Percentiles rank a stretch among this genome's conserved stretches.
Evolutionary conservation across 2,888 invertebrate genomes (phyloP).

Genomic region (Clunio marinus): DNA sequence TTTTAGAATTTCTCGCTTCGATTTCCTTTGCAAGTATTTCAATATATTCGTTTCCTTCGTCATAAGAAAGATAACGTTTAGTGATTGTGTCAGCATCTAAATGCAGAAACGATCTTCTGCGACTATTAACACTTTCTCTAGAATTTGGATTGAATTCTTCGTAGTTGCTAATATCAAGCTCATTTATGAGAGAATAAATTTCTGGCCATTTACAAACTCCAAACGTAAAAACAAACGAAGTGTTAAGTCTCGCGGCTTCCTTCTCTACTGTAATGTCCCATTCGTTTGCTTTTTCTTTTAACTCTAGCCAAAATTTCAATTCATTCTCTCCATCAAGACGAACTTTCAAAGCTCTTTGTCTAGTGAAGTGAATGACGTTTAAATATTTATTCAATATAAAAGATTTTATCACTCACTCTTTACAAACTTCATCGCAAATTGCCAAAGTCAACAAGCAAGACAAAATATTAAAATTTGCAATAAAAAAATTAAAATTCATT

Average conservation of each 20-base stretch:
- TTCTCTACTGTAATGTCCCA: not conserved
- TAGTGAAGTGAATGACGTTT: too few species aligned
- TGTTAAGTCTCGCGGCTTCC: not conserved
- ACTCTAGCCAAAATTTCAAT: not conserved
- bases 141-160: not conserved
- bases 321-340: too few species aligned
- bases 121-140: not conserved
- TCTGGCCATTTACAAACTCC: not conserved
- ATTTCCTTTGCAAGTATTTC: conserved; percentile 46
- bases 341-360: too few species aligned
- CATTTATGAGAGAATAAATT: not conserved
- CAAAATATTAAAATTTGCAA: too few species aligned
- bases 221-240: not conserved
- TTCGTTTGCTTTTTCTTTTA: not conserved
- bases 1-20: conserved; percentile 39
- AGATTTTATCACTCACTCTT: too few species aligned
- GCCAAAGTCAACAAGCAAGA: too few species aligned
- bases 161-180: not conserved
- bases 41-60: conserved; percentile 48
- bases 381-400: too few species aligned
- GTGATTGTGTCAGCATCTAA: not conserved
- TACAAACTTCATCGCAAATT: too few species aligned
- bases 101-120: too few species aligned
- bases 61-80: conserved; percentile 46
- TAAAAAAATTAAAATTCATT: too few species aligned